Evolutionary conservation across 2,797 vertebrate species (phyloP).

Genomic region (Arremon aurantiirostris): DNA sequence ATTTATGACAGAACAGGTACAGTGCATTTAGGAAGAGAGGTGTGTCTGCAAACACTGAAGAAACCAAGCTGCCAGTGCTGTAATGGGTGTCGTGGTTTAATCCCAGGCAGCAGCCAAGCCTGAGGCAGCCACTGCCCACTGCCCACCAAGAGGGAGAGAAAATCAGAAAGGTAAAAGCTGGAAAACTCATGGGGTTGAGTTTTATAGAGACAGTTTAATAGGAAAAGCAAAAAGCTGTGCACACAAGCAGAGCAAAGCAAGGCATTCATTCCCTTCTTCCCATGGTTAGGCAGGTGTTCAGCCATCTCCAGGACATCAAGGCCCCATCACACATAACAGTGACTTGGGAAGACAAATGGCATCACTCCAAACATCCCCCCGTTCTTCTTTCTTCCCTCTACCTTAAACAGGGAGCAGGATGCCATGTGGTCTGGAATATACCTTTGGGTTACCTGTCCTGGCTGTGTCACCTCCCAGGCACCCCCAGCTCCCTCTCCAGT

Average conservation of each 20-base stretch:
- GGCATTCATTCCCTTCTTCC: background rate
- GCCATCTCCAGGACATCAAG: background rate
- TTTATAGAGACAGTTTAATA: background rate
- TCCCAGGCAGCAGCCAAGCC: background rate
- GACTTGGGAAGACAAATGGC: background rate
- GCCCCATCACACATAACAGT: fast-evolving
- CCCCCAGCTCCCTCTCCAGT: no score
- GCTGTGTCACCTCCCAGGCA: background rate
- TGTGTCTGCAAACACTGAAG: background rate
- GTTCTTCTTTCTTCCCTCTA: background rate
- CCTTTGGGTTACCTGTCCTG: background rate
- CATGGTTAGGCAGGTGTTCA: background rate
- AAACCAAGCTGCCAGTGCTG: background rate
- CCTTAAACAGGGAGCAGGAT: background rate
- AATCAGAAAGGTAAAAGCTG: background rate
- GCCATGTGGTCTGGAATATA: background rate
- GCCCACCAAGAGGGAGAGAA: background rate
- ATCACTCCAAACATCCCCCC: background rate
- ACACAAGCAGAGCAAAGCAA: background rate
- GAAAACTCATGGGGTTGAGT: background rate
- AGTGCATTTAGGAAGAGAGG: background rate
- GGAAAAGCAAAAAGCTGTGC: background rate
- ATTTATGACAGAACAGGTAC: background rate
- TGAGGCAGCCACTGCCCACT: background rate
- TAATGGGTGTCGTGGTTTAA: background rate